Evolutionary conservation across 2,888 invertebrate species (phyloP), one percentile per base, ranked within the genome.

Genomic region (Smittia sp.): DNA sequence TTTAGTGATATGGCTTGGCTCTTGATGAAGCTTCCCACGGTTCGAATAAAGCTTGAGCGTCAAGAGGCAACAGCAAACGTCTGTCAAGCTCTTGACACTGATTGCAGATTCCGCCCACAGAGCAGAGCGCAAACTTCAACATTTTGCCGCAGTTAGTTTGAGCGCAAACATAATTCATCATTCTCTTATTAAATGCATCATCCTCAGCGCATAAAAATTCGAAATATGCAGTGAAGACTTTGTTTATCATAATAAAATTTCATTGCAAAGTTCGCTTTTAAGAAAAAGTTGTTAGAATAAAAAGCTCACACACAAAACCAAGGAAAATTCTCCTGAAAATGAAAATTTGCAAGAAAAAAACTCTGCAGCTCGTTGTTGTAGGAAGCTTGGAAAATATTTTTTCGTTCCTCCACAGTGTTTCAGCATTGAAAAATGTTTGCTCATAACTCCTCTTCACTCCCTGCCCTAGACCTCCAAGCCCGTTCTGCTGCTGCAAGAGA

Each of bases 131-230:
- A 46, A 46, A 18, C 18, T 46, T 18, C n/a, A 46, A 18, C 52
- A 46, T 46, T 46, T 46, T 46, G n/a, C 52, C 52, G n/a, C 52
- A 46, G n/a, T 46, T 46, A 15, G 52, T 46, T 46, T 46, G n/a
- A 2, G 52, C 18, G 52, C 52, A 46, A 46, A 46, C 52, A 46
- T 46, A 46, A 46, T 46, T 46, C 52, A 46, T 46, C 52, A 46
- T 46, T 46, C 52, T n/a, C 4, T 46, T 46, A 46, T 46, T 46
- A 46, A 46, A 46, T 46, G 52, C 52, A 46, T 46, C 52, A 15
- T 6, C 52, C 4, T 13, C 18, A 46, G 11, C 52, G 18, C 18
- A 15, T 15, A 46, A 46, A 46, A 46, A 46, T 46, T 11, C n/a
- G n/a, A 13, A 46, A 15, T 13, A 13, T 46, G 52, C 32, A 32